phyloP scores from a whole-genome alignment of 2,888 invertebrate genomes.

The Rhaphigaster nebulosa region DNA sequence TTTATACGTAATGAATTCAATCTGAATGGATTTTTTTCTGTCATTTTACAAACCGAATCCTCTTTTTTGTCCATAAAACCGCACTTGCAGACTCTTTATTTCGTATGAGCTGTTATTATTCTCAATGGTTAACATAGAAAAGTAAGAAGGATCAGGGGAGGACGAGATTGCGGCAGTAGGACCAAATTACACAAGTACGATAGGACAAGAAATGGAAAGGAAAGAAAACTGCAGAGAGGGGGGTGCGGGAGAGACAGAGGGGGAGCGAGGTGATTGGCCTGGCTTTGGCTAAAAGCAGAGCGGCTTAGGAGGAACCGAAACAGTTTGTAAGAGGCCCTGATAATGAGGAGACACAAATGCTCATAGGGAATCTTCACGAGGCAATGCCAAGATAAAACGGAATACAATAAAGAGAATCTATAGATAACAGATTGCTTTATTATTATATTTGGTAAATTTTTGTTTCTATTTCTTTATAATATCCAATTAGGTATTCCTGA shows the following conservation, averaged over 20 bases:
- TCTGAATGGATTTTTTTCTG: too few species aligned
- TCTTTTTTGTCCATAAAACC: too few species aligned
- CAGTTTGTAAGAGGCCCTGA: background rate
- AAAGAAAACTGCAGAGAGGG: background rate
- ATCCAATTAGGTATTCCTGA: too few species aligned
- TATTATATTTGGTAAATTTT: background rate
- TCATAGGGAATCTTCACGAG: background rate
- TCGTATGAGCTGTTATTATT: background rate
- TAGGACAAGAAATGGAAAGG: background rate
- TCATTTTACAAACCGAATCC: too few species aligned
- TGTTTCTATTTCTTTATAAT: too few species aligned
- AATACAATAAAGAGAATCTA: background rate
- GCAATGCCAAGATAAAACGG: background rate
- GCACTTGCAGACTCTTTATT: too few species aligned
- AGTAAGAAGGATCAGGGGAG: background rate
- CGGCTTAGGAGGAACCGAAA: background rate
- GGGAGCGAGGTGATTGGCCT: background rate
- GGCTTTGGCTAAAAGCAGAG: background rate
- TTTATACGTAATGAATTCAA: too few species aligned
- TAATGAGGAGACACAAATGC: background rate
- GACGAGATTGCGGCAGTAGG: background rate
- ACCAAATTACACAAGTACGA: background rate
- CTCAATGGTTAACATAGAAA: too few species aligned
- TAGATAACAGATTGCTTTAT: background rate
- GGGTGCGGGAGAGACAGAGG: background rate